Base-by-base conservation (phyloP, 2,888 invertebrate genomes). In the Luperina nickerlii region DNA sequence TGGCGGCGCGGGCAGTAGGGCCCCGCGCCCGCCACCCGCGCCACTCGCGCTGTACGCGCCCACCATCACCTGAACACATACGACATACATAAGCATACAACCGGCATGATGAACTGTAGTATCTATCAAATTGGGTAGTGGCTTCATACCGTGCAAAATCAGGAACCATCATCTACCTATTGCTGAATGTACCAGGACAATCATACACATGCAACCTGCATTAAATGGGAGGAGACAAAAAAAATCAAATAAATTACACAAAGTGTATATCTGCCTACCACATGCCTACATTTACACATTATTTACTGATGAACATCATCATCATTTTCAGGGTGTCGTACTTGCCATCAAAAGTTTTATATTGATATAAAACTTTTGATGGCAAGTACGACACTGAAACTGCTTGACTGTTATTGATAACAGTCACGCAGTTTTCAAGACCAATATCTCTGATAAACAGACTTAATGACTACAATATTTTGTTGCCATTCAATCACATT, bases 21-120 rank as follows among this genome's bases (percentile, higher is more conserved):
- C 88, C 62, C 79, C 71, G 94, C 94, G 67, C 95, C 94, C 87
- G 69, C 79, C 81, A 77, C 54, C 85, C 87, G 78, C 87, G 27
- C 76, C 79, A 54, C 84, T 86, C 15, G 88, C 90, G 62, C 94
- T 92, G 88, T 96, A 96, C 45, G 96, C 95, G n/a, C 95, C 96
- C 79, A 96, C 96, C 96, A 96, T 96, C 88, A 97, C 94, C 96
- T 96, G 90, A 57, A 42, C 60, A 42, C 62, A 75, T 15, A 71
- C 13, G 42, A 27, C 18, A 18, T n/a, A 42, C n/a, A 11, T 60
- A 38, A 60, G 60, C 32, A 54, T n/a, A n/a, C 70, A 15, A 62
- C 54, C 54, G 11, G 7, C 7, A 45, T 9, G 1, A n/a, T 67
- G n/a, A 68, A 13, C 32, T n/a, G 20, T 51, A 48, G 11, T n/a